Evolutionary conservation across 2,113 vertebrate genomes (phyloP), one percentile per base, ranked within the genome.

Genomic region (Pyxicephalus adspersus): DNA sequence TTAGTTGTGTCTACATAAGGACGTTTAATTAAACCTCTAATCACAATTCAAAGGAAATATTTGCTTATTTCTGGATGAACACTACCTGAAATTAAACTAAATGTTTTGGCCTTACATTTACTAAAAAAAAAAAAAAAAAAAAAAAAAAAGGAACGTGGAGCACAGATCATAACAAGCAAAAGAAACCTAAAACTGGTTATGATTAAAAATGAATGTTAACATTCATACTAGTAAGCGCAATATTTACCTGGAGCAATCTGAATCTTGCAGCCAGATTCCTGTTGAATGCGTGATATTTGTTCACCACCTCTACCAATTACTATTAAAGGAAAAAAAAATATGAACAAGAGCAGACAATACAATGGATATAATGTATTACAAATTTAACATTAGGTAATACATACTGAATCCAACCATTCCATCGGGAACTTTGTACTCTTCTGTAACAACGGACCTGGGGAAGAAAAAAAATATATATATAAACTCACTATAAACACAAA

Each of bases 371-470:
- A 13, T 61, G 22, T 19, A 58, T 15, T 3, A 15, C 2, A 61
- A 25, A 61, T 2, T 15, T 22, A 13, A 22, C 58, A 61, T 26
- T 4, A 70, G 38, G 5, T 64, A 57, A 19, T 84, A 98, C 97
- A 96, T 94, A 99, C 96, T 99, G 89, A 99, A 99, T 90, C 98
- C 98, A 90, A 99, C 98, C 98, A 99, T 98, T 61, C 98, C 96
- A 88, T 99, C 98, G 25, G 98, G 98, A 90, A 99, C 98, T 88
- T 99, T 99, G 88, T 96, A 98, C 34, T 99, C 98, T 81, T 99
- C 98, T 71, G 97, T 97, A 84, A 93, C 84, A 83, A 95, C 93
- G 84, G 98, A 95, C 86, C 97, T 99, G 17, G 38, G 31, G 0
- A 54, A 84, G 60, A 77, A 75, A 58, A 54, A 61, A 20, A 22